Evolutionary conservation across 2,113 vertebrate species (phyloP).

Genomic region (Sceloporus undulatus): DNA sequence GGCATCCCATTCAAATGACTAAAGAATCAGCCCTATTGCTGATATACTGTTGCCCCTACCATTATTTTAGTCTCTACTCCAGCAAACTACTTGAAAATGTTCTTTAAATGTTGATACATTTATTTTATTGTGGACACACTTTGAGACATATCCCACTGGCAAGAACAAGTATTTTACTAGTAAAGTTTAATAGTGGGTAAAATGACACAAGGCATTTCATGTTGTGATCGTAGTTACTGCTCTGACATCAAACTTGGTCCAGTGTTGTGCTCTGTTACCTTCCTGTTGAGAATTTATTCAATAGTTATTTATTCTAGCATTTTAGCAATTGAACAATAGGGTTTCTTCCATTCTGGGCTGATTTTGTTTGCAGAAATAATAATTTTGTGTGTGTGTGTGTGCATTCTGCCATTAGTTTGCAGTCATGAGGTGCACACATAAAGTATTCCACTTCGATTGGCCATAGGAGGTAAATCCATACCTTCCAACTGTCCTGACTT

Average conservation of each 20-base stretch:
- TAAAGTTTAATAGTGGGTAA: constrained; percentile 19
- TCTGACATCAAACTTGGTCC: background rate
- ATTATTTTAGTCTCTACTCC: background rate
- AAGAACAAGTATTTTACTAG: background rate
- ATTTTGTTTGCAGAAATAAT: background rate
- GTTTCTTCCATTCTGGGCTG: background rate
- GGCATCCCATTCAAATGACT: background rate
- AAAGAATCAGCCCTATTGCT: background rate
- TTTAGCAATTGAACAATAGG: constrained; percentile 2
- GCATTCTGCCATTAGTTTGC: background rate
- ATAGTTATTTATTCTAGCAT: background rate
- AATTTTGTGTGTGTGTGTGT: no score
- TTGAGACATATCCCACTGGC: background rate
- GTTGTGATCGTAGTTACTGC: constrained; percentile 10
- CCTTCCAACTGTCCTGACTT: background rate
- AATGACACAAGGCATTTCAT: constrained; percentile 8
- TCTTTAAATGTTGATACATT: background rate
- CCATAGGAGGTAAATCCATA: background rate
- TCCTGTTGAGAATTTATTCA: constrained; percentile 1
- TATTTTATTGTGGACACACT: background rate
- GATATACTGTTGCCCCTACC: background rate
- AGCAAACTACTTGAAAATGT: background rate
- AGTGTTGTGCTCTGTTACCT: background rate
- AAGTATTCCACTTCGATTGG: background rate
- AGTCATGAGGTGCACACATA: background rate